phyloP scores from a whole-genome alignment of 2,797 vertebrate genomes.

The Sebastes elongatus region DNA sequence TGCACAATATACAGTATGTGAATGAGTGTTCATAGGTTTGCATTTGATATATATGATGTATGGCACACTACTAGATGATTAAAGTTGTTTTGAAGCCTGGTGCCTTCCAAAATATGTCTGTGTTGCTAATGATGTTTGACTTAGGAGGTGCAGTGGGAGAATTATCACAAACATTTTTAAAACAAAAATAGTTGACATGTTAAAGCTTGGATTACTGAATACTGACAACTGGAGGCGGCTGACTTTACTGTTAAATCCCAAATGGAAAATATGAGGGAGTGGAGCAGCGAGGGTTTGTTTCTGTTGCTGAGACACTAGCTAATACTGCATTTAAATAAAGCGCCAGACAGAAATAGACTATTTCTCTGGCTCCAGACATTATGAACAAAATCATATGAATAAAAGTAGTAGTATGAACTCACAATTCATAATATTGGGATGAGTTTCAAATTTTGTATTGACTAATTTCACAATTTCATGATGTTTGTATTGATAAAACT shows the following conservation, averaged over 20 bases:
- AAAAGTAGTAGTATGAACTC: neutral
- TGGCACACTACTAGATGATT: constrained; percentile 24
- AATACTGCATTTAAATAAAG: neutral
- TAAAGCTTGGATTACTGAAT: constrained; percentile 16
- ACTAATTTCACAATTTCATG: neutral
- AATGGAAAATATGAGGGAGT: constrained; percentile 20
- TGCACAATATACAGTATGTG: neutral
- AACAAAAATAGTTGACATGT: neutral
- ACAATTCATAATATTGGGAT: neutral
- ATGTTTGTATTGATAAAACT: neutral
- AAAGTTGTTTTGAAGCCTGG: constrained; percentile 37
- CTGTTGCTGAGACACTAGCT: neutral
- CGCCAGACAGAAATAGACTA: too few species aligned
- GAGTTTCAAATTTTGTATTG: neutral
- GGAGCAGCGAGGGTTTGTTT: neutral
- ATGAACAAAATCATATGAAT: neutral
- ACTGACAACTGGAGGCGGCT: neutral
- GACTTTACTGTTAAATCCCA: neutral
- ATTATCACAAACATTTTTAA: neutral
- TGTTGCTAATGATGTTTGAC: neutral
- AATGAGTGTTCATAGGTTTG: constrained; percentile 9
- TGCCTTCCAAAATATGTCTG: neutral
- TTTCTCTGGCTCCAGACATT: too few species aligned
- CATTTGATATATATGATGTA: constrained; percentile 15
- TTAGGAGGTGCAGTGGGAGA: neutral